Conservation (phyloP, 2,797 vertebrate species). For the Kryptolebias ocellatus region DNA sequence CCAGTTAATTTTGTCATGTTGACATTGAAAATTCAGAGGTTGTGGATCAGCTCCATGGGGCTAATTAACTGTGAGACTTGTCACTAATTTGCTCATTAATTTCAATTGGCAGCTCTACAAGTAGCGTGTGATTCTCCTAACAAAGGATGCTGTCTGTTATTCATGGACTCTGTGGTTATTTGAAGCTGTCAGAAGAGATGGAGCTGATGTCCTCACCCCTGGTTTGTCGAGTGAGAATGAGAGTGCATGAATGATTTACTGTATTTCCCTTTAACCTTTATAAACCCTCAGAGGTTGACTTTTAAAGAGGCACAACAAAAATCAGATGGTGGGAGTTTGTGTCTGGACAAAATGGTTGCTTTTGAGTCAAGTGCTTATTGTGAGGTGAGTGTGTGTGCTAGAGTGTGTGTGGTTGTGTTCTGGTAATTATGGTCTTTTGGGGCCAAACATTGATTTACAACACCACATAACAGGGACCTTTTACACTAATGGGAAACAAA, state of each 20-base stretch:
- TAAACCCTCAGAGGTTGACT: no score
- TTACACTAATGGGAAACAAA: no score
- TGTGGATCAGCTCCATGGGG: no score
- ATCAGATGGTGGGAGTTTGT: no score
- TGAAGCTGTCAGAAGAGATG: slow-evolving; percentile 18
- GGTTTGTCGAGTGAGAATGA: slow-evolving; percentile 24
- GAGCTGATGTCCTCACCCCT: slow-evolving; percentile 14
- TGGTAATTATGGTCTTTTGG: no score
- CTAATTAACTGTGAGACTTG: slow-evolving; percentile 13
- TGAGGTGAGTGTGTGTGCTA: neutral
- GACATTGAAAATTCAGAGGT: slow-evolving; percentile 13
- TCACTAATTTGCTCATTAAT: slow-evolving; percentile 14
- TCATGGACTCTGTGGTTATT: slow-evolving; percentile 17
- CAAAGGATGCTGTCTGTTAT: slow-evolving; percentile 31
- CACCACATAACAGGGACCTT: no score
- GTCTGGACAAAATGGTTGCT: no score
- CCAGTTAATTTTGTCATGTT: neutral
- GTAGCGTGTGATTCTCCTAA: slow-evolving; percentile 19
- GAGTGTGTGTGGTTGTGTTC: slow-evolving; percentile 3
- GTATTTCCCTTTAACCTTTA: neutral
- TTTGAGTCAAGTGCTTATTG: no score
- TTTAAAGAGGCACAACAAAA: no score
- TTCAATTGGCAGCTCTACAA: slow-evolving; percentile 15
- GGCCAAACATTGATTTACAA: no score
- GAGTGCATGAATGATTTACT: slow-evolving; percentile 31